Evolutionary conservation across 2,888 invertebrate genomes (phyloP), one percentile per base, ranked within the genome.

Genomic region (Chymomyza procnemis): DNA sequence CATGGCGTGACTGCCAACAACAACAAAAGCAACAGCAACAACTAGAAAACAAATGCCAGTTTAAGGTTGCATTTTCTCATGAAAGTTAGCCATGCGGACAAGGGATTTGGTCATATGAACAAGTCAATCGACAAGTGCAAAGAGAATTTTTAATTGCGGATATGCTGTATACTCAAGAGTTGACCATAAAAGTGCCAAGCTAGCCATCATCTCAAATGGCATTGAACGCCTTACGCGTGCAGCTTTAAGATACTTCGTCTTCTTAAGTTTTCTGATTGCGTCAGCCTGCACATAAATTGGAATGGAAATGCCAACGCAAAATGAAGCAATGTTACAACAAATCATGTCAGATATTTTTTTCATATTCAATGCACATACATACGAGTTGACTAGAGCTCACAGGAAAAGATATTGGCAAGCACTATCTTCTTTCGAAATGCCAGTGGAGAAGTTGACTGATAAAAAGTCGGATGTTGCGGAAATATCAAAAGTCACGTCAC

Each of bases 61-160:
- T 52, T 50, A 64, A 41, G 21, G 56, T 52, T 54, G 58, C 56
- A 72, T 66, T 61, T 72, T 72, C 72, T 71, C 72, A 50, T 56
- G 55, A 64, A 62, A 66, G 58, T 64, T 46, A 47, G 16, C 54
- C 50, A 61, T 47, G 30, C 41, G 14, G 41, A 22, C 56, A 12
- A 56, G 56, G 26, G 56, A 56, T 56, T 30, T 34, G 30, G 18
- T 18, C 30, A 18, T 14, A n/a, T 63, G 50, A 50, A 50, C 19
- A 50, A 18, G 50, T 50, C 47, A 68, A 34, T 54, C 19, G 67
- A 58, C 64, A 68, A 73, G 55, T 66, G 69, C 70, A 69, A 62
- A 57, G 65, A 67, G 67, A 74, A 76, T 73, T 69, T 73, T 73
- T 67, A 72, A 73, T 76, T 72, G 68, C 70, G 66, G 74, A 76